Evolutionary conservation across 2,888 invertebrate species (phyloP).

Genomic region (Cerceris ruficornis): DNA sequence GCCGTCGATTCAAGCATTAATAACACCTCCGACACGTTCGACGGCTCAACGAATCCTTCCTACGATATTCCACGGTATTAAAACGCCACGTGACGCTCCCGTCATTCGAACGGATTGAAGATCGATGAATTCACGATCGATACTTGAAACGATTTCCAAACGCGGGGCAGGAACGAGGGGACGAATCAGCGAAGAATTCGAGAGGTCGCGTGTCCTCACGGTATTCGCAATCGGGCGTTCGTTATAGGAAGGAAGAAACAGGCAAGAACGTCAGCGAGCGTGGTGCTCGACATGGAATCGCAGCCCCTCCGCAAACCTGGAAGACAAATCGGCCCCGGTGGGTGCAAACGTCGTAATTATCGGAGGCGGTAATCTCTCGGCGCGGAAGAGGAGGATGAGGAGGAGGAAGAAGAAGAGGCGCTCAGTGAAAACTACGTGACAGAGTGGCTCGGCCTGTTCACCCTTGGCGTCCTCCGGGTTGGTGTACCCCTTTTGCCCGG

Average conservation of each 20-base stretch:
- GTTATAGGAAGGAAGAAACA: slow-evolving; percentile 38
- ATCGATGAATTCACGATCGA: no score
- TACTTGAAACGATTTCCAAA: no score
- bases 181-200: no score
- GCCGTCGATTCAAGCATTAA: no score
- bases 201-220: no score
- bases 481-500: slow-evolving; percentile 65
- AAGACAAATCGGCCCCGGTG: slow-evolving; percentile 74
- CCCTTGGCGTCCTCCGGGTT: slow-evolving; percentile 64
- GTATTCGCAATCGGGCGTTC: neutral
- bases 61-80: no score
- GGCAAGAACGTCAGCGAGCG: slow-evolving; percentile 52
- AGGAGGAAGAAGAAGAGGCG: slow-evolving; percentile 64
- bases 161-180: no score
- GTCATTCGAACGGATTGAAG: no score
- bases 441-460: slow-evolving; percentile 70
- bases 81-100: no score
- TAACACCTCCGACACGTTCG: no score
- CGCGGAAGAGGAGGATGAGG: slow-evolving; percentile 42
- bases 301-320: slow-evolving; percentile 59
- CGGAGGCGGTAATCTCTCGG: slow-evolving; percentile 71
- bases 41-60: no score
- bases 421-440: slow-evolving; percentile 72
- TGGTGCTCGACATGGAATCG: slow-evolving; percentile 60
- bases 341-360: slow-evolving; percentile 75